Evolutionary conservation across 2,888 invertebrate species (phyloP), one percentile per base, ranked within the genome.

Genomic region (Graphium colonna): DNA sequence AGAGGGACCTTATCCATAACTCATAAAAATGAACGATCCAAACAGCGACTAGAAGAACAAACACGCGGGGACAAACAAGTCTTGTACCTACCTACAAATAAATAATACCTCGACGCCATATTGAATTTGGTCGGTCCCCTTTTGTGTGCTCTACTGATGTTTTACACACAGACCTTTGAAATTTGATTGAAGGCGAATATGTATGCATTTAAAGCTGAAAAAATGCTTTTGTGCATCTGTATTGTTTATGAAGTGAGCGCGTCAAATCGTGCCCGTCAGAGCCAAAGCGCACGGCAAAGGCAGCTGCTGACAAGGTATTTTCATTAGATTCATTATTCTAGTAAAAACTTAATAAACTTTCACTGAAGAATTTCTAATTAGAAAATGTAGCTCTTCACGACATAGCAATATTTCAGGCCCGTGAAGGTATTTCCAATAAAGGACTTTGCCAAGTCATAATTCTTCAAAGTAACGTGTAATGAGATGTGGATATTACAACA

Each of bases 361-460:
- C 71, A 80, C 80, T 80, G 68, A 87, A 86, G 88, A 88, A 88
- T 89, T 87, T 89, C 79, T 88, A 88, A 88, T 88, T 89, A 88
- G 85, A 86, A 84, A 88, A 82, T 83, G 87, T 82, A 88, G 82
- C 87, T 86, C 81, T 87, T 86, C 86, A 87, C 82, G 88, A 83
- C 86, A 86, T 84, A 82, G 89, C 86, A 84, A 89, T 89, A 89
- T 88, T 89, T 89, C 86, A 88, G 81, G 80, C 78, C 70, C 82
- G 88, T 85, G 86, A 77, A 88, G 87, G 88, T 89, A 89, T 89
- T 89, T 89, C 87, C 89, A 89, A 89, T 89, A 89, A 89, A 85
- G 88, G 88, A 83, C 88, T 88, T 86, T 83, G 88, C 88, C 87
- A 86, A 89, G 84, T 88, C 88, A 89, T 88, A 88, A 88, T 88